A percentile compares a stretch with the other conserved stretches of the same genome.
Evolutionary conservation across 2,888 invertebrate genomes (phyloP).

Genomic region (Molorchus minor): DNA sequence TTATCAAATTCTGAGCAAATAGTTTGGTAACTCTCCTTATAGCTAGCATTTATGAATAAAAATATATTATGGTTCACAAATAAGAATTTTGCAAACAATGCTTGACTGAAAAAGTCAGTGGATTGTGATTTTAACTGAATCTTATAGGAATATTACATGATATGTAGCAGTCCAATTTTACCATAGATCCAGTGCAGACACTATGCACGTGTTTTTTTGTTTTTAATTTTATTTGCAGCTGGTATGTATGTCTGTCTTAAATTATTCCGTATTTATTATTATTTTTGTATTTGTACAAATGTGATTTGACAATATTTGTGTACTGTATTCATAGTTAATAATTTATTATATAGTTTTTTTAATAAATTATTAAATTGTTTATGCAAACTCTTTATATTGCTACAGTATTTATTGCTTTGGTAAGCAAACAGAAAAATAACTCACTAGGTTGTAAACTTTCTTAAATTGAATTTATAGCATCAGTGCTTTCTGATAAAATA

Average conservation of each 20-base stretch:
- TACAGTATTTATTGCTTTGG: not conserved
- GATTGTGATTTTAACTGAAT: slow-evolving; percentile 52
- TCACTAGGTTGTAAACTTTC: not conserved
- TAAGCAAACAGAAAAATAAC: too few relatives aligned
- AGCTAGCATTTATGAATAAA: slow-evolving; percentile 1
- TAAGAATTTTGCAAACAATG: slow-evolving; percentile 28
- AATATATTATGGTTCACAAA: slow-evolving; percentile 24
- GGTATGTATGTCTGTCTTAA: slow-evolving; percentile 3
- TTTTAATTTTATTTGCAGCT: slow-evolving; percentile 30
- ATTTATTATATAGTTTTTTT: slow-evolving; percentile 22
- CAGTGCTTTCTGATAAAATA: too few relatives aligned
- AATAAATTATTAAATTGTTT: slow-evolving; percentile 22
- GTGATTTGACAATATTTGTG: slow-evolving; percentile 32
- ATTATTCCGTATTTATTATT: slow-evolving; percentile 7
- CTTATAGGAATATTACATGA: slow-evolving; percentile 23
- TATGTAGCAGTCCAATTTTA: slow-evolving; percentile 28
- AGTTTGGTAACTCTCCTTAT: slow-evolving; percentile 2
- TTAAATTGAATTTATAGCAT: too few relatives aligned
- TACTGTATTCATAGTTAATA: slow-evolving; percentile 20
- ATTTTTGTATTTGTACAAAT: slow-evolving; percentile 28
- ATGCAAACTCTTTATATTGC: slow-evolving; percentile 12
- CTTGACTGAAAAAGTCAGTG: slow-evolving; percentile 39
- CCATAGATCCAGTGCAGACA: slow-evolving; percentile 25
- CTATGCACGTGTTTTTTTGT: slow-evolving; percentile 27
- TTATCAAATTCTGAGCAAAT: too few relatives aligned